phyloP scores from a whole-genome alignment of 1,140 invertebrate genomes.

The Zaprionus gabonicus region DNA sequence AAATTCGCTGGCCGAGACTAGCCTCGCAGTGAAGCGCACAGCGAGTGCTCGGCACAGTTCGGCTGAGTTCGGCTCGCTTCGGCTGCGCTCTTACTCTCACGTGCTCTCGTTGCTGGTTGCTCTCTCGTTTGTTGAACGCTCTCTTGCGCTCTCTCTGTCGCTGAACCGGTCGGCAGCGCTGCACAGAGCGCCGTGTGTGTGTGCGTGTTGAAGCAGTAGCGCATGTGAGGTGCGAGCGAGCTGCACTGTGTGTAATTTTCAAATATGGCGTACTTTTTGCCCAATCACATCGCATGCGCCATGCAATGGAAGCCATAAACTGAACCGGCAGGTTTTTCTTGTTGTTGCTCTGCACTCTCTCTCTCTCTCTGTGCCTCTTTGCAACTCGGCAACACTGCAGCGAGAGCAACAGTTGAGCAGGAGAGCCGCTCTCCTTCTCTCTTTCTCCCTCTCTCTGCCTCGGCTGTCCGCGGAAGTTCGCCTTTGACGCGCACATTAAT shows the following conservation, averaged over 20 bases:
- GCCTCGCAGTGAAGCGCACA: constrained; percentile 50
- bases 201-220: constrained; percentile 39
- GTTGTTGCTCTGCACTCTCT: constrained; percentile 33
- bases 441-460: neutral
- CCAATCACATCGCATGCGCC: constrained; percentile 84
- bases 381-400: constrained; percentile 72
- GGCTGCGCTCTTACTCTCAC: constrained; percentile 3
- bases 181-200: constrained; percentile 16
- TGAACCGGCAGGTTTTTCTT: constrained; percentile 53
- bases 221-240: constrained; percentile 54
- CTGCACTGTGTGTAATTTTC: constrained; percentile 70
- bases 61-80: neutral
- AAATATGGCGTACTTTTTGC: constrained; percentile 84
- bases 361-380: constrained; percentile 5
- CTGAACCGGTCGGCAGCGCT: constrained; percentile 54
- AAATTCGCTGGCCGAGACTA: constrained; percentile 43
- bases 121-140: constrained; percentile 14
- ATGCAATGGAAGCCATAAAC: constrained; percentile 62
- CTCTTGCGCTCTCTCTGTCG: constrained; percentile 31
- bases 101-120: constrained; percentile 20
- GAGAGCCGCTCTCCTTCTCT: constrained; percentile 55
- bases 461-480: constrained; percentile 45
- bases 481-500: constrained; percentile 69
- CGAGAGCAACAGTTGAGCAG: constrained; percentile 72
- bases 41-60: constrained; percentile 8